Conservation (phyloP, 2,113 vertebrate genomes). For the Nansenia antarctica region DNA sequence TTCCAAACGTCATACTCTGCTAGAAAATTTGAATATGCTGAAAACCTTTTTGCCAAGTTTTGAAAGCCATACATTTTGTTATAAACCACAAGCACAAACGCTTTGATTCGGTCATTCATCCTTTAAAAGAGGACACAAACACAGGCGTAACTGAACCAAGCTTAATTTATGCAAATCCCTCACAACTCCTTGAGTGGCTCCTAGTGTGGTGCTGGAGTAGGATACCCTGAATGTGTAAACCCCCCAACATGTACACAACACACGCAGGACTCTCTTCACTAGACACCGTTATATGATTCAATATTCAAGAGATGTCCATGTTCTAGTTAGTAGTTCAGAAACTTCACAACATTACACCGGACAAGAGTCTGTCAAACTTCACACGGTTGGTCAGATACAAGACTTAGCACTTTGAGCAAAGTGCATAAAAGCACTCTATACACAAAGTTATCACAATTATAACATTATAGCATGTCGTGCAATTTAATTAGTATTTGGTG, state of each 20-base stretch:
- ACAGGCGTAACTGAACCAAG: conserved; percentile 5
- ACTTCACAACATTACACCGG: background rate
- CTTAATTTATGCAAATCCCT: conserved; percentile 62
- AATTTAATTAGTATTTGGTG: too few species aligned
- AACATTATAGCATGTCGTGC: too few species aligned
- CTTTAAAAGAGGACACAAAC: background rate
- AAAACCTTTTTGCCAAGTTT: background rate
- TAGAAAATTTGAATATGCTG: background rate
- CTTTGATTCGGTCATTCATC: conserved; percentile 11
- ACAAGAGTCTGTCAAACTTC: background rate
- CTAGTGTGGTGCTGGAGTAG: background rate
- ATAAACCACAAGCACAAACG: conserved; percentile 7
- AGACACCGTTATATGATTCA: background rate
- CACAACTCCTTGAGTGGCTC: conserved; percentile 1
- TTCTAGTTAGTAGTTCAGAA: background rate
- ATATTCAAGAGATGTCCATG: background rate
- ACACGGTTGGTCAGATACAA: background rate
- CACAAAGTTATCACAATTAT: too few species aligned
- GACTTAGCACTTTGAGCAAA: background rate
- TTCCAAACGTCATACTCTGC: background rate
- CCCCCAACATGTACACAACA: background rate
- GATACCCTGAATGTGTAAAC: background rate
- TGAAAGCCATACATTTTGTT: background rate
- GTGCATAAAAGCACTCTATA: too few species aligned
- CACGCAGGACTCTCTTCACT: background rate